Evolutionary conservation across 2,888 invertebrate species (phyloP), one percentile per base, ranked within the genome.

Genomic region (Ecliptopera silaceata): DNA sequence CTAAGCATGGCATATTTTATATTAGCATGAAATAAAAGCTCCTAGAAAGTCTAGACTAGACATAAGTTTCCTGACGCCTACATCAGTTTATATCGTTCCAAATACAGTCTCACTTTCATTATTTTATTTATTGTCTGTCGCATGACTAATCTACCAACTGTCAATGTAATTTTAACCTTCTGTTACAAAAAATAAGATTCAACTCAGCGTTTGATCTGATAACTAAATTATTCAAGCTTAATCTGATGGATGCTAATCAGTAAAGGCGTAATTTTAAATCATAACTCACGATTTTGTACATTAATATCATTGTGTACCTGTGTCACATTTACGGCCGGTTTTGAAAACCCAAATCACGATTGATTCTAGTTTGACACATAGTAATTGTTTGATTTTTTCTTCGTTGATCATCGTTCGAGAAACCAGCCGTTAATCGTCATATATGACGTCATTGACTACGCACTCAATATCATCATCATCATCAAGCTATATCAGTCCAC

Each of bases 41-140:
- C 10, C 26, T 26, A 26, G 26, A 26, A 26, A 26, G 26, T 36
- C 15, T 13, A 34, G 34, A 15, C 36, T 10, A 15, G 15, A 8
- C 46, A 43, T 29, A 49, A 44, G 15, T n/a, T 18, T 20, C 17
- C 18, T 17, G 20, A 41, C 22, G 10, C 36, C 45, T 41, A 36
- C 38, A 31, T 18, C 48, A 52, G 52, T 57, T 58, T 49, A 43
- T 53, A 49, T 58, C 53, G 57, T 58, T 34, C 29, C 20, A 32
- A 48, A 22, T 43, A 20, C 17, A 38, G 34, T 34, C 49, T 58
- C 57, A 58, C 57, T 58, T 53, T 58, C 53, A 45, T 51, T 43
- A 49, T 52, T 45, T 31, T 48, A 57, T 52, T 53, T 48, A 58
- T 46, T 32, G 34, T 2, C 26, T 22, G 31, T 26, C 41, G 12